Percentiles rank a stretch among this genome's conserved stretches.
phyloP scores from a whole-genome alignment of 2,113 vertebrate genomes.

The Pollimyrus isidori region DNA sequence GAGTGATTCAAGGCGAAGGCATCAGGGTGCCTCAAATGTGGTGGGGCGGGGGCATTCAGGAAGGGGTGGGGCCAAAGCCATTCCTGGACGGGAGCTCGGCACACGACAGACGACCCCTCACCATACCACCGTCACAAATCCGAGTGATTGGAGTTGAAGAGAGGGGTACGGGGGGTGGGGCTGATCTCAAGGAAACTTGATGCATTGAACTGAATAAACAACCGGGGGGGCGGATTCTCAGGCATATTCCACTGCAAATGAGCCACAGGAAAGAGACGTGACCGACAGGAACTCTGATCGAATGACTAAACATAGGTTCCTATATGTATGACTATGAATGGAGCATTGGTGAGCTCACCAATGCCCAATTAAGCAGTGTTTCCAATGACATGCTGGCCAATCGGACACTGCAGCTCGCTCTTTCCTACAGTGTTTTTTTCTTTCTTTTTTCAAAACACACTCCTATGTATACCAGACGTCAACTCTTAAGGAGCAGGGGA shows the following conservation, averaged over 20 bases:
- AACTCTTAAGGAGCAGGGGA: neutral
- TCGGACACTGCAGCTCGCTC: neutral
- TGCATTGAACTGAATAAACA: neutral
- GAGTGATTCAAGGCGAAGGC: neutral
- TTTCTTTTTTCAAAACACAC: neutral
- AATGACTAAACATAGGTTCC: neutral
- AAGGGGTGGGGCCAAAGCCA: neutral
- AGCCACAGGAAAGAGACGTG: neutral
- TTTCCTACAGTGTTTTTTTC: neutral
- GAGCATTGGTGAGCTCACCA: neutral
- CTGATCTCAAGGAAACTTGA: neutral
- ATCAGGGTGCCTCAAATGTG: neutral
- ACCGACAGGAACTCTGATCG: neutral
- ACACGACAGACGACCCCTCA: neutral
- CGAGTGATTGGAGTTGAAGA: neutral
- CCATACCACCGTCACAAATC: neutral
- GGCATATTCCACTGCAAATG: neutral
- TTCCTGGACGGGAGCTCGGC: neutral
- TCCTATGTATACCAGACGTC: neutral
- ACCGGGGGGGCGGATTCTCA: neutral
- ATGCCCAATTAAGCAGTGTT: neutral
- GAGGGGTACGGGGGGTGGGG: neutral
- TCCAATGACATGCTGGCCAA: neutral
- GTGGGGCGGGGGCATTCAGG: neutral
- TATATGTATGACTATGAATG: neutral